Evolutionary conservation across 2,113 vertebrate species (phyloP).

Genomic region (Sylvietta virens): DNA sequence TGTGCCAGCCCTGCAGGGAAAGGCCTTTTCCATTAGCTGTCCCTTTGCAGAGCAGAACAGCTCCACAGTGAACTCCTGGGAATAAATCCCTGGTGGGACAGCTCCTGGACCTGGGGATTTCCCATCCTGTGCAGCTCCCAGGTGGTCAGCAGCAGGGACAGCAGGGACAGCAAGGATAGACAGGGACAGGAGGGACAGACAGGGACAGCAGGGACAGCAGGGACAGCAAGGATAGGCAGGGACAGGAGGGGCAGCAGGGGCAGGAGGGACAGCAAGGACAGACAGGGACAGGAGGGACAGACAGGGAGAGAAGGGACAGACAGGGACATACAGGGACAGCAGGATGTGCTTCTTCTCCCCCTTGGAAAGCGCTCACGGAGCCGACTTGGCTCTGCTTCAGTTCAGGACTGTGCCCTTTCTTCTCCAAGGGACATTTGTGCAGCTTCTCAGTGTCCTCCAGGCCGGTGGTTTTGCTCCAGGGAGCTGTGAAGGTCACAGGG

Average conservation of each 20-base stretch:
- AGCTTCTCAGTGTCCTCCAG: background rate
- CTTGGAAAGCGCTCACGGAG: fast-evolving
- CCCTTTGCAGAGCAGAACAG: background rate
- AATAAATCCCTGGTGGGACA: background rate
- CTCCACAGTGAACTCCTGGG: background rate
- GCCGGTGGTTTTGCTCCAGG: background rate
- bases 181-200: background rate
- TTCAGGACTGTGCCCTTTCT: background rate
- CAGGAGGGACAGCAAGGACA: background rate
- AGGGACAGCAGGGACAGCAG: background rate
- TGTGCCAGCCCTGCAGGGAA: background rate
- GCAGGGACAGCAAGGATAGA: background rate
- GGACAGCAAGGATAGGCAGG: background rate
- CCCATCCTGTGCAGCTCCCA: background rate
- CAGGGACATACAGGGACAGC: background rate
- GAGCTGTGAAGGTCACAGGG: background rate
- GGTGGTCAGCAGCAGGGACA: background rate
- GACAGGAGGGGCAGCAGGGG: background rate
- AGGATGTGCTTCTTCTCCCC: background rate
- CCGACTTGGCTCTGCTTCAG: background rate
- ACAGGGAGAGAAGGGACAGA: background rate
- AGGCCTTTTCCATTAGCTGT: background rate
- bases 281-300: background rate
- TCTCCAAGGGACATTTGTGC: background rate
- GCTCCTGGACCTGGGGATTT: background rate